Evolutionary conservation across 2,888 invertebrate genomes (phyloP).

Genomic region (Hydrotaea diabolus): DNA sequence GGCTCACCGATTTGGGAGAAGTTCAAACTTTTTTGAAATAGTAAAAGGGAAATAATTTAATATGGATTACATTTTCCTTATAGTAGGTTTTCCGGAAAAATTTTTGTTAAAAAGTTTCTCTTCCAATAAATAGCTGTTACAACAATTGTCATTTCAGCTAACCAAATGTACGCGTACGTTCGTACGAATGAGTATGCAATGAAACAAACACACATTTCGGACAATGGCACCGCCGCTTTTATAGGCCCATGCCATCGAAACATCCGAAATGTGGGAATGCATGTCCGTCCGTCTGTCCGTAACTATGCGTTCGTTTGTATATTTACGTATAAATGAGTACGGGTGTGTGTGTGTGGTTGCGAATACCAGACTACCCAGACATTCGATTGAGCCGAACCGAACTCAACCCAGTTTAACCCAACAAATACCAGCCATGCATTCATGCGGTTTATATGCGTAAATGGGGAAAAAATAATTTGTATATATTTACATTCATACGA

Average conservation of each 20-base stretch:
- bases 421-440: slow-evolving; percentile 1
- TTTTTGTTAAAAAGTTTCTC: no score
- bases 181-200: neutral
- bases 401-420: slow-evolving; percentile 16
- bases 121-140: no score
- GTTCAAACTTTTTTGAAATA: no score
- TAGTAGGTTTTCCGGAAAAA: no score
- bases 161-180: neutral
- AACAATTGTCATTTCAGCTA: neutral
- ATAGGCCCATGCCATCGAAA: slow-evolving; percentile 28
- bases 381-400: slow-evolving; percentile 6
- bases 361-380: slow-evolving; percentile 4
- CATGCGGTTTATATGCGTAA: slow-evolving; percentile 28
- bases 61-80: no score
- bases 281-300: neutral
- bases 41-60: no score
- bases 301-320: neutral
- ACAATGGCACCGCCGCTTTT: slow-evolving; percentile 33
- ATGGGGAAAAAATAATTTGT: neutral
- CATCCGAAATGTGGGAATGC: neutral
- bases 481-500: neutral
- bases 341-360: neutral
- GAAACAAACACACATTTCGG: slow-evolving; percentile 2
- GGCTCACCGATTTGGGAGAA: no score
- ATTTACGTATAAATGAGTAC: neutral